phyloP scores from a whole-genome alignment of 2,113 vertebrate species.

The Pampusana beccarii region DNA sequence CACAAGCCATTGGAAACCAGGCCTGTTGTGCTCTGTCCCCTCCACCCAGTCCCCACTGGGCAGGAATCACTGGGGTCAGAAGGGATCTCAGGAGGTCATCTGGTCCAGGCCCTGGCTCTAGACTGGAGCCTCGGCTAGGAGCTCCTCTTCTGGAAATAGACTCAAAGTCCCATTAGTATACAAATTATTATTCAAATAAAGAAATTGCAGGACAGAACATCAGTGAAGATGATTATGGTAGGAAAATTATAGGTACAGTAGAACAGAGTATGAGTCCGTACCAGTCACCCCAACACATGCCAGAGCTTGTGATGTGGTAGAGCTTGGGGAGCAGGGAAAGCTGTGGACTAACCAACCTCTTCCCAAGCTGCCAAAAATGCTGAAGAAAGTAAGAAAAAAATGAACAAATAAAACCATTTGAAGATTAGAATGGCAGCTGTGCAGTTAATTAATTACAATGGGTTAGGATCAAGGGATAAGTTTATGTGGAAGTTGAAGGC shows the following conservation, averaged over 20 bases:
- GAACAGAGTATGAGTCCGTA: neutral
- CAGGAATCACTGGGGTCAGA: neutral
- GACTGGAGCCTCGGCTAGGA: neutral
- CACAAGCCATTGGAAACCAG: neutral
- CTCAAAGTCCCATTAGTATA: neutral
- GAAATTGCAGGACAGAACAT: neutral
- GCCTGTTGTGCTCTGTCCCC: neutral
- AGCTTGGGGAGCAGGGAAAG: neutral
- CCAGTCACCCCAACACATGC: neutral
- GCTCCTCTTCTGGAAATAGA: neutral
- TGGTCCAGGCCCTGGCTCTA: neutral
- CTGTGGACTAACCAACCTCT: neutral
- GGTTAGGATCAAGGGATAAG: neutral
- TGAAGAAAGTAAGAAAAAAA: neutral
- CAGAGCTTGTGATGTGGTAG: neutral
- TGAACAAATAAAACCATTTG: neutral
- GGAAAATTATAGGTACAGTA: neutral
- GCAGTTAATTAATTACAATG: no score
- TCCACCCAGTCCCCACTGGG: neutral
- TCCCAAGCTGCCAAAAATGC: neutral
- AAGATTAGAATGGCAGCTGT: neutral
- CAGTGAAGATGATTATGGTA: neutral
- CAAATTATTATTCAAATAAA: neutral
- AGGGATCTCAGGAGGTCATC: neutral
- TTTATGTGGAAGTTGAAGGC: no score